Evolutionary conservation across 1,140 invertebrate species (phyloP).

Genomic region (Trachelipus rathkii): DNA sequence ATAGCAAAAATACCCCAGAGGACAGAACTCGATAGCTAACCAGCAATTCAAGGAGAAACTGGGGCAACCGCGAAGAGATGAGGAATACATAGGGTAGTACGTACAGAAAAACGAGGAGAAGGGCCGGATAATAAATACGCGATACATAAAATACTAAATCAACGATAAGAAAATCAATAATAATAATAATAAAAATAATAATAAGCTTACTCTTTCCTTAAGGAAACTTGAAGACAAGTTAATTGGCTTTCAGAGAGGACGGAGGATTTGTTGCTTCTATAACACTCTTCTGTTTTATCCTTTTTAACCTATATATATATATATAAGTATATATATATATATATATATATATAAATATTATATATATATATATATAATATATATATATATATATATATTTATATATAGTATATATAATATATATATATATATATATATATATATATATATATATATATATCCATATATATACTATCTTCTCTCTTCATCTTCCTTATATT

Average conservation of each 20-base stretch:
- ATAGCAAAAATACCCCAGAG: no score
- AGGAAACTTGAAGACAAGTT: constrained; percentile 51
- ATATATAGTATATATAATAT: neutral
- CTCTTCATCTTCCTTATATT: no score
- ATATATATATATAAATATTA: neutral
- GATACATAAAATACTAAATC: no score
- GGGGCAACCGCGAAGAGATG: no score
- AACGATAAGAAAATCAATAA: no score
- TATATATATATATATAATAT: neutral
- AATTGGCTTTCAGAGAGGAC: constrained; percentile 12
- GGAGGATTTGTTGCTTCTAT: neutral
- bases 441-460: neutral
- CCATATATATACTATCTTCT: neutral
- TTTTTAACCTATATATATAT: constrained; percentile 5
- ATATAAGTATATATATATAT: neutral
- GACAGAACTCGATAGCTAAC: no score
- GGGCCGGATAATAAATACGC: no score
- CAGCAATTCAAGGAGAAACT: no score
- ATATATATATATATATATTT: neutral
- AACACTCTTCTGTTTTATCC: neutral
- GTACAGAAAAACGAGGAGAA: no score
- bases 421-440: neutral
- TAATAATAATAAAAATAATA: neutral
- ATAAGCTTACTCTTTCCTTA: constrained; percentile 24
- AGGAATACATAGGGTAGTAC: no score